Evolutionary conservation across 2,113 vertebrate genomes (phyloP).

Genomic region (Cyprinodon brontotheroides): DNA sequence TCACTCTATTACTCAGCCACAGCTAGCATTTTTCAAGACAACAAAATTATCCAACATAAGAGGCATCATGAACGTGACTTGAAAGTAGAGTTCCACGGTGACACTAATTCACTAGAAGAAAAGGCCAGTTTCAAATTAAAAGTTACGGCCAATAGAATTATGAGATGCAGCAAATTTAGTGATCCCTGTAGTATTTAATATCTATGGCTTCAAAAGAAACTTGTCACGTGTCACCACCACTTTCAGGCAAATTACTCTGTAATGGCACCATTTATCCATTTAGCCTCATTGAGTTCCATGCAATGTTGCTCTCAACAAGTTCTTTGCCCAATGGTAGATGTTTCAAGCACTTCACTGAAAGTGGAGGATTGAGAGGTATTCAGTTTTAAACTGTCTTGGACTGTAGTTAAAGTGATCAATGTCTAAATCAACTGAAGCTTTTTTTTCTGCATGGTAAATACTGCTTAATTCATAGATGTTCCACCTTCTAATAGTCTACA

Average conservation of each 20-base stretch:
- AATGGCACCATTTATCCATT: constrained; percentile 74
- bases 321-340: constrained; percentile 48
- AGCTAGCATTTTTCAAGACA: constrained; percentile 1
- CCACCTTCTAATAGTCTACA: not conserved
- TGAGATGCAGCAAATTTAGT: constrained; percentile 36
- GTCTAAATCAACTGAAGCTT: constrained; percentile 31
- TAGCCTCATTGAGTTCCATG: constrained; percentile 71
- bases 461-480: not conserved
- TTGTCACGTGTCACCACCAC: constrained; percentile 63
- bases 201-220: constrained; percentile 45
- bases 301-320: constrained; percentile 46
- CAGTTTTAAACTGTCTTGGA: constrained; percentile 41
- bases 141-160: constrained; percentile 35
- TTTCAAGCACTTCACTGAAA: constrained; percentile 55
- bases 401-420: constrained; percentile 5
- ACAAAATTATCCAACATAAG: not conserved
- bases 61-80: not conserved
- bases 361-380: constrained; percentile 52
- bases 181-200: constrained; percentile 52
- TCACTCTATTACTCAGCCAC: not conserved
- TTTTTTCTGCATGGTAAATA: constrained; percentile 1
- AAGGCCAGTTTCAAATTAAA: constrained; percentile 45
- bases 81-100: not conserved
- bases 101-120: constrained; percentile 7
- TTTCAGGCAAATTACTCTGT: constrained; percentile 66